Conservation (phyloP, 2,888 invertebrate species). For the Onchidella celtica region DNA sequence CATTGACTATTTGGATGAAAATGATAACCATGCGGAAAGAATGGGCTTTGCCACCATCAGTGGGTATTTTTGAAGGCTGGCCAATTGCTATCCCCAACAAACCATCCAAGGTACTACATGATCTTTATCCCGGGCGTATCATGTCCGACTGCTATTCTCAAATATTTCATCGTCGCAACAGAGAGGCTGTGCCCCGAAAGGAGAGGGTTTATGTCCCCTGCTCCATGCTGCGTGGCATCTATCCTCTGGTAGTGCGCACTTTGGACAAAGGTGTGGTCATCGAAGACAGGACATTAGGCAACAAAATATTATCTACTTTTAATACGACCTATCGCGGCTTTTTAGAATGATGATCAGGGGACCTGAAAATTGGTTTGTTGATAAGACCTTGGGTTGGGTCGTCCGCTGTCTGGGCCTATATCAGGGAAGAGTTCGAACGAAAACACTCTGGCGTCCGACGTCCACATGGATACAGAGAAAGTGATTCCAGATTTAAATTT, state of each 20-base stretch:
- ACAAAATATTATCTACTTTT: slow-evolving; percentile 35
- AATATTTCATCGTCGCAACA: slow-evolving; percentile 39
- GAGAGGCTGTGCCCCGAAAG: slow-evolving; percentile 22
- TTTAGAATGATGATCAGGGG: neutral
- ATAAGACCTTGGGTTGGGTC: too few relatives aligned
- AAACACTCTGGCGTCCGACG: neutral
- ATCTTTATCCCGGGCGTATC: slow-evolving; percentile 33
- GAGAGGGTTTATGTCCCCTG: slow-evolving; percentile 45
- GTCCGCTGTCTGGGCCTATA: neutral
- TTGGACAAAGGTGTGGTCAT: slow-evolving; percentile 14
- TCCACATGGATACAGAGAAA: neutral
- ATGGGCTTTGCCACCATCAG: slow-evolving; percentile 26
- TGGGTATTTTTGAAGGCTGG: slow-evolving; percentile 43
- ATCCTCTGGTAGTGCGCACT: slow-evolving; percentile 45
- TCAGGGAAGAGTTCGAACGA: neutral
- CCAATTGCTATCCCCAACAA: slow-evolving; percentile 36
- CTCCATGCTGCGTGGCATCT: slow-evolving; percentile 40
- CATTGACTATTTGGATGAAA: slow-evolving; percentile 55
- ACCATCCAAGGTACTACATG: slow-evolving; percentile 13
- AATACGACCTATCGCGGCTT: slow-evolving; percentile 18
- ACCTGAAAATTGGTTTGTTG: neutral
- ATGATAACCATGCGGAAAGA: slow-evolving; percentile 28
- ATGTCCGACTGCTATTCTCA: slow-evolving; percentile 45
- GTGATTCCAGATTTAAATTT: too few relatives aligned
- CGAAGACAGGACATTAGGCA: slow-evolving; percentile 37